Base-by-base conservation (phyloP, 1,140 invertebrate genomes). In the Drosophila obscura region DNA sequence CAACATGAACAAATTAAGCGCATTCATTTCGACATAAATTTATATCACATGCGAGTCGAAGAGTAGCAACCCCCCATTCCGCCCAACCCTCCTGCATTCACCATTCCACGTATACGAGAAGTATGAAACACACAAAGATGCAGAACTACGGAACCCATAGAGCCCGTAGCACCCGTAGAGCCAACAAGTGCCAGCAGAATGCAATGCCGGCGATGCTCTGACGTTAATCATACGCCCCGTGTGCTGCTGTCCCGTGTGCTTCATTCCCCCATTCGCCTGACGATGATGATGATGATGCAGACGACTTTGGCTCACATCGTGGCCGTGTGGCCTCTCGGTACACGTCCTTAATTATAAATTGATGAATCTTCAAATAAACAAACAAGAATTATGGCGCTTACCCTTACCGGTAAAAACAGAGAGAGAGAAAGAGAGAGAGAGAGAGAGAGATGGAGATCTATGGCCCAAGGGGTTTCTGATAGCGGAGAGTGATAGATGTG, bases 161-260 rank as follows among this genome's bases (percentile, higher is more conserved):
- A 35, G 3, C 35, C 44, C 52, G 50, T 41, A 39, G 55, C 60
- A 51, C 43, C 57, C 24, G 35, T 45, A 52, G 39, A 84, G 82
- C 81, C 81, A 85, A 85, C 82, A 85, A 85, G 82, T 85, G 82
- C 82, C 80, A 76, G 73, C 66, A 56, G 50, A 50, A 68, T 73
- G 49, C 67, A 61, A 52, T 62, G 26, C 71, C 59, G 43, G 28
- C 61, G 35, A 26, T 62, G 67, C 68, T 62, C 75, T 77, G 82
- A 85, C 82, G 82, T 85, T 85, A 82, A 85, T 85, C 82, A 85
- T 85, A 85, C 82, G 82, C 83, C 83, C 82, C 82, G 74, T 82
- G 79, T 59, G 43, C 72, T 41, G 44, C 46, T 31, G 22, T 19
- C 31, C 8, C 31, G 11, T n/a, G 19, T 19, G 19, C 19, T 19